A percentile compares a stretch with the other conserved stretches of the same genome.
Conservation (phyloP, 2,113 vertebrate genomes). For the Varanus komodoensis region DNA sequence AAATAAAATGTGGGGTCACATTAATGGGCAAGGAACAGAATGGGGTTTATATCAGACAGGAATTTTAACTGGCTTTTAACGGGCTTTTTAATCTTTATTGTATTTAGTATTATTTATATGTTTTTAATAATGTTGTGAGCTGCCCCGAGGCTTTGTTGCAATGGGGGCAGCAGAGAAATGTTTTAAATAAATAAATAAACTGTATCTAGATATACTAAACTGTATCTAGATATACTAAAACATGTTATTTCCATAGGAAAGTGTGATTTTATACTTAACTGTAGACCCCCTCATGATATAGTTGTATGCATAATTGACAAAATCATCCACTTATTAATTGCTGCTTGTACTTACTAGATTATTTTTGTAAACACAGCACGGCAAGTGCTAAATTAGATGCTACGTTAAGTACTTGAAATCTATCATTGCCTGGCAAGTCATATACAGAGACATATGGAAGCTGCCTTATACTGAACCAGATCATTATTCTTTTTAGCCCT, state of each 20-base stretch:
- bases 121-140: too few species aligned
- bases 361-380: neutral
- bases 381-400: neutral
- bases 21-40: neutral
- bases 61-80: neutral
- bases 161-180: too few species aligned
- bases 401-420: neutral
- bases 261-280: neutral
- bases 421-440: neutral
- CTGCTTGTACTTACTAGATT: neutral
- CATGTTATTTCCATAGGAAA: neutral
- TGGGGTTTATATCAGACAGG: neutral
- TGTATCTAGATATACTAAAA: neutral
- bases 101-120: too few species aligned
- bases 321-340: neutral
- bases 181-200: too few species aligned
- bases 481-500: neutral
- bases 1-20: neutral
- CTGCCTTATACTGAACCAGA: too few species aligned
- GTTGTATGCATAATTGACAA: neutral
- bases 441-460: neutral
- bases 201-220: neutral
- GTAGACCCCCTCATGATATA: fast-evolving
- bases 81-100: too few species aligned
- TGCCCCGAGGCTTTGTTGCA: too few species aligned